Evolutionary conservation across 2,888 invertebrate species (phyloP).

Genomic region (Tetheella fluctuosa): DNA sequence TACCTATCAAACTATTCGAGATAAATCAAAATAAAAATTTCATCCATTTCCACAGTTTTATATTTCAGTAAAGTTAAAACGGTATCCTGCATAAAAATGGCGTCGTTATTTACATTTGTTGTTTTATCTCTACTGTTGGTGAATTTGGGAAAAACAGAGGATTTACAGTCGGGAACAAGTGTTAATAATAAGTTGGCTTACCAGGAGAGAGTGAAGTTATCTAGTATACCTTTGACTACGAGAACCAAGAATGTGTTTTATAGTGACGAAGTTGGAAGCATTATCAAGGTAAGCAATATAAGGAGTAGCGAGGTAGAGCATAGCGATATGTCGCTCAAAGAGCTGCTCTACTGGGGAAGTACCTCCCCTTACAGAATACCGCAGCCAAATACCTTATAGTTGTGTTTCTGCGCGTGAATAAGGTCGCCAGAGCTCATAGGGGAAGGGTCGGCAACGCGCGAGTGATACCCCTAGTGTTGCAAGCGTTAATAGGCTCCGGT

Average conservation of each 20-base stretch:
- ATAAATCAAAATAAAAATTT: background rate
- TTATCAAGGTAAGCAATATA: constrained; percentile 65
- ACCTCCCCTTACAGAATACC: no score
- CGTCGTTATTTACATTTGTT: constrained; percentile 23
- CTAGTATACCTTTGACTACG: constrained; percentile 51
- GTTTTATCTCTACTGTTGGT: constrained; percentile 29
- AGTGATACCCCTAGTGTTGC: no score
- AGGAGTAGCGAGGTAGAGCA: no score
- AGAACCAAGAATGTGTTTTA: constrained; percentile 72
- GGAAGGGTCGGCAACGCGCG: no score
- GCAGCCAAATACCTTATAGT: no score
- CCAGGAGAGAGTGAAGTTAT: constrained; percentile 60
- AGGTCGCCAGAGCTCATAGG: no score
- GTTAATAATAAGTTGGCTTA: constrained; percentile 51
- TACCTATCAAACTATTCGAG: background rate
- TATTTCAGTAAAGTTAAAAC: background rate
- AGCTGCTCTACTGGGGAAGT: no score
- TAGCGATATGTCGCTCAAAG: no score
- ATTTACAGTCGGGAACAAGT: constrained; percentile 57
- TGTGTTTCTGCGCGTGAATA: no score
- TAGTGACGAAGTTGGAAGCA: constrained; percentile 45
- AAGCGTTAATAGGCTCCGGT: no score
- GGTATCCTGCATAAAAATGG: constrained; percentile 31
- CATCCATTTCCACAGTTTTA: background rate
- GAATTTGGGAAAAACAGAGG: constrained; percentile 33